A percentile compares a stretch with the other conserved stretches of the same genome.
These are phyloP conservation scores for Penaeus chinensis DNA, from an alignment of 1,140 invertebrate species.

Conservation along the genomic window DNA sequence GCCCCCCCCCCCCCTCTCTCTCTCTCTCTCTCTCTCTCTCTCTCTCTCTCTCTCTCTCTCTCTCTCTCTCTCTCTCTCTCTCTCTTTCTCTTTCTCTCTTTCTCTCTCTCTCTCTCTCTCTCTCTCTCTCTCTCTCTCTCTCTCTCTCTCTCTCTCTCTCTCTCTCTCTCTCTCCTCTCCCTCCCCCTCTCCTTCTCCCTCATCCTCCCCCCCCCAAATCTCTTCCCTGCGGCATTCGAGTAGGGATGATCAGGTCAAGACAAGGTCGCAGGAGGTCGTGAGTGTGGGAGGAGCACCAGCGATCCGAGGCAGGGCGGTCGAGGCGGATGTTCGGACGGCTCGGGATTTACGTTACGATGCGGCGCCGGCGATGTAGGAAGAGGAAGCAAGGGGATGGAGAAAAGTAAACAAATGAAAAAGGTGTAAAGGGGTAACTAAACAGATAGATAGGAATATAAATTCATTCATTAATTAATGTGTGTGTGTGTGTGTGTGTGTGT, in stretches of 20 bases:
- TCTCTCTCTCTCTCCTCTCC: not conserved
- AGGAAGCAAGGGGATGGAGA: too few species aligned
- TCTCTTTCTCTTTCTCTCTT: not conserved
- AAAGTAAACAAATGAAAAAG: not conserved
- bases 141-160: slow-evolving; percentile 1
- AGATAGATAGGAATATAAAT: not conserved
- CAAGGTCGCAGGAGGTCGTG: too few species aligned
- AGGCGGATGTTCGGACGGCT: too few species aligned
- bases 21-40: not conserved
- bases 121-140: not conserved
- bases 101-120: not conserved
- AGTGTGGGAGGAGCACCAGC: too few species aligned
- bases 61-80: not conserved
- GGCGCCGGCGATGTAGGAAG: too few species aligned
- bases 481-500: not conserved
- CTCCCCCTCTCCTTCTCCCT: not conserved
- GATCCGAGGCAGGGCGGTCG: too few species aligned
- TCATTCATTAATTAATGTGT: not conserved
- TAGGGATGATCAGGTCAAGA: too few species aligned
- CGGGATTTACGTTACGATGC: too few species aligned
- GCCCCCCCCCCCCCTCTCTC: not conserved
- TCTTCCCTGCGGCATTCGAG: not conserved
- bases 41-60: not conserved
- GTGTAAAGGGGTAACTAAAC: not conserved
- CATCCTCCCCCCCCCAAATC: not conserved